A percentile compares a stretch with the other conserved stretches of the same genome.
These are phyloP conservation scores for Lucilia cuprina DNA, from an alignment of 1,140 invertebrate genomes.

Conservation along the genomic window DNA sequence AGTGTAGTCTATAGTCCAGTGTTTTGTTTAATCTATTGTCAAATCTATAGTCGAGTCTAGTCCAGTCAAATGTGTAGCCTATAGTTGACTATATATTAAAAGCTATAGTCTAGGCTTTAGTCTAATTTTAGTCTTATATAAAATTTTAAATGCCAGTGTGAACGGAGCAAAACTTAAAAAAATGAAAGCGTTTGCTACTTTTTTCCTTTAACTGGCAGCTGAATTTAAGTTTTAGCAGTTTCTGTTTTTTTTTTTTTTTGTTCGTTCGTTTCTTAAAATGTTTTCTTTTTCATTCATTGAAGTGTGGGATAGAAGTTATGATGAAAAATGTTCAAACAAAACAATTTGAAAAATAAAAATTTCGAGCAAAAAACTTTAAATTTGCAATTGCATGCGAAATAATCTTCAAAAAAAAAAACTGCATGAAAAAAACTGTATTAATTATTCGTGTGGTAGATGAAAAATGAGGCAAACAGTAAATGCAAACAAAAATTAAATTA, in stretches of 20 bases:
- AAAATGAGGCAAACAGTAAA: neutral
- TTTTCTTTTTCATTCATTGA: neutral
- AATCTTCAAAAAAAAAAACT: neutral
- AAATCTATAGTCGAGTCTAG: too few relatives aligned
- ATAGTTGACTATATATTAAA: too few relatives aligned
- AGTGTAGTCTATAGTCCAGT: too few relatives aligned
- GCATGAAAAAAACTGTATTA: neutral
- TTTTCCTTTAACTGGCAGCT: neutral
- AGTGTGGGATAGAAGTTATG: constrained; percentile 13
- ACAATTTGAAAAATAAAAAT: too few relatives aligned
- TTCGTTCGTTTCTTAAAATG: neutral
- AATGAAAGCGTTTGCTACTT: neutral
- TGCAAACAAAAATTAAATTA: neutral
- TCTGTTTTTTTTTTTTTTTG: neutral
- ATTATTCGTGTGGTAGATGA: neutral
- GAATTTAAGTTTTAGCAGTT: neutral
- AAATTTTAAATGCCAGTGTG: neutral
- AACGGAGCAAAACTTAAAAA: neutral
- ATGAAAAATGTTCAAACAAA: neutral
- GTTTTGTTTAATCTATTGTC: too few relatives aligned
- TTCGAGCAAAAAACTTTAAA: neutral
- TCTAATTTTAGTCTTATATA: too few relatives aligned
- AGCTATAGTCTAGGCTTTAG: too few relatives aligned
- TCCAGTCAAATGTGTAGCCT: too few relatives aligned
- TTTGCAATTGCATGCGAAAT: constrained; percentile 11